Evolutionary conservation across 2,888 invertebrate genomes (phyloP).

Genomic region (Eupithecia centaureata): DNA sequence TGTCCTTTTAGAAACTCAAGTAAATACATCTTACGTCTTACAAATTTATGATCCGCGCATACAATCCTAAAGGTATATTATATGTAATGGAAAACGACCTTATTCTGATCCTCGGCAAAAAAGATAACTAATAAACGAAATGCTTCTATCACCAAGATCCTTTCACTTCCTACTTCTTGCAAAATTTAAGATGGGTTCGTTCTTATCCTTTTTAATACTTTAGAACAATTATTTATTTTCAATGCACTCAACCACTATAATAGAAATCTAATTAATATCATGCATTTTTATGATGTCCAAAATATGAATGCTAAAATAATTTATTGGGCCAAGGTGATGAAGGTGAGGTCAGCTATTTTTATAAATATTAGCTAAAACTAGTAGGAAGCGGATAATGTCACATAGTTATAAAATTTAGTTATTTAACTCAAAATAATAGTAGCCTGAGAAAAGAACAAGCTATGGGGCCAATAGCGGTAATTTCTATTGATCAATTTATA

Average conservation of each 20-base stretch:
- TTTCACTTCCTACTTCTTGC: background rate
- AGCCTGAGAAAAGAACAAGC: background rate
- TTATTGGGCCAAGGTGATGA: slow-evolving; percentile 9
- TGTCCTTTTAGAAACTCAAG: no score
- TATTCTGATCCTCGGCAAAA: background rate
- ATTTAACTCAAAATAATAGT: background rate
- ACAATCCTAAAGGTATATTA: background rate
- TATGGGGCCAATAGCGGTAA: background rate
- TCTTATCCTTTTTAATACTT: background rate
- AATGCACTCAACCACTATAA: background rate
- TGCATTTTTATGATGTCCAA: background rate
- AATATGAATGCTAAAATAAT: background rate
- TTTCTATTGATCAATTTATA: background rate
- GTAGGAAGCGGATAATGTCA: background rate
- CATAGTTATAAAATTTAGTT: background rate
- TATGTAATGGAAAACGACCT: background rate
- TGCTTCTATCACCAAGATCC: background rate
- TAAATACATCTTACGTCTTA: no score
- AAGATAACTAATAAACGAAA: background rate
- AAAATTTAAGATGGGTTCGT: background rate
- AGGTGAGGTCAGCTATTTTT: background rate
- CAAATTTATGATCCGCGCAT: background rate
- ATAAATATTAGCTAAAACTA: background rate
- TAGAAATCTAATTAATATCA: background rate
- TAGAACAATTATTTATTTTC: background rate